Evolutionary conservation across 2,888 invertebrate genomes (phyloP).

Genomic region (Vanessa cardui): DNA sequence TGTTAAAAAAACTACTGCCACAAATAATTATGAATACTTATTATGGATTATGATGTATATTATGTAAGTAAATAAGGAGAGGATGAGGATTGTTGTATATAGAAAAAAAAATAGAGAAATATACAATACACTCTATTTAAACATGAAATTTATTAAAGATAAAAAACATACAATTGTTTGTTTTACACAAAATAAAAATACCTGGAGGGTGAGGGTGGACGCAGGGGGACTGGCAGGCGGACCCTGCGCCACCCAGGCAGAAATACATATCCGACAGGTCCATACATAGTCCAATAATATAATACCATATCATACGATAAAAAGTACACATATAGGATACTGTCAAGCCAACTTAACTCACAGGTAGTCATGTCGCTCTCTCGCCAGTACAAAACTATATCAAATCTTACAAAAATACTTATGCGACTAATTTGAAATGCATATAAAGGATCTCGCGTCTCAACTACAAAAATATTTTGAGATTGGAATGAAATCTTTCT

Average conservation of each 20-base stretch:
- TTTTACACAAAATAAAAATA: constrained; percentile 82
- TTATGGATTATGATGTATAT: constrained; percentile 64
- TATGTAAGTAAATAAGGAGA: constrained; percentile 76
- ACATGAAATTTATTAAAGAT: constrained; percentile 83
- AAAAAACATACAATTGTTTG: constrained; percentile 80
- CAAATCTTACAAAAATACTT: constrained; percentile 83
- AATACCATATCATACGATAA: constrained; percentile 80
- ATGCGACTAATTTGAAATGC: constrained; percentile 81
- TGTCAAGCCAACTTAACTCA: constrained; percentile 79
- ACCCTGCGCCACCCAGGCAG: constrained; percentile 52
- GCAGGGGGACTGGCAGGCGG: constrained; percentile 58
- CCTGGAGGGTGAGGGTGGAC: constrained; percentile 69
- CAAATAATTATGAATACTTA: constrained; percentile 66
- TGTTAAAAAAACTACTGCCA: constrained; percentile 73
- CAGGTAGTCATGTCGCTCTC: constrained; percentile 80
- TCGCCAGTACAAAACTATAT: constrained; percentile 79
- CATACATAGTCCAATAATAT: constrained; percentile 79
- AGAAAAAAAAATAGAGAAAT: constrained; percentile 80
- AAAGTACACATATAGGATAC: constrained; percentile 80
- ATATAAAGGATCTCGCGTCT: constrained; percentile 79
- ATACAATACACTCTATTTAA: constrained; percentile 82
- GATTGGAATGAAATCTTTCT: constrained; percentile 80
- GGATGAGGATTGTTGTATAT: constrained; percentile 68
- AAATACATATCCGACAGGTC: constrained; percentile 77
- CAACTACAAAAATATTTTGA: constrained; percentile 82